Evolutionary conservation across 2,888 invertebrate species (phyloP).

Genomic region (Portevinia maculata): DNA sequence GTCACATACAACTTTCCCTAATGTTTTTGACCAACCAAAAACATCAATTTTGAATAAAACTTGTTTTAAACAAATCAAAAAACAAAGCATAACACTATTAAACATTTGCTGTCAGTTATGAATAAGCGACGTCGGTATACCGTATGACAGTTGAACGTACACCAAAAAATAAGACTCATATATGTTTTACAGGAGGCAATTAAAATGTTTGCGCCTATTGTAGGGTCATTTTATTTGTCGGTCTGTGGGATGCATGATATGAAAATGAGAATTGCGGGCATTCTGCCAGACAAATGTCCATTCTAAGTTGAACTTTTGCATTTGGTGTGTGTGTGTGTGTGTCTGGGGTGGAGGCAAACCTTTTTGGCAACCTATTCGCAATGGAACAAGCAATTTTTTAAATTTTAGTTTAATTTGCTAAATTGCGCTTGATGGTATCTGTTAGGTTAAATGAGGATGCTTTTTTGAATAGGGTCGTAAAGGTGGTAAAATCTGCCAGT

Average conservation of each 20-base stretch:
- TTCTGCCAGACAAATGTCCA: constrained; percentile 58
- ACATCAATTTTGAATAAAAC: constrained; percentile 63
- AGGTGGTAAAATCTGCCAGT: constrained; percentile 16
- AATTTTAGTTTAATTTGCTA: constrained; percentile 17
- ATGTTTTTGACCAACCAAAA: constrained; percentile 52
- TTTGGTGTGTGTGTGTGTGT: background rate
- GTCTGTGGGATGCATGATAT: background rate
- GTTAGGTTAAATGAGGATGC: background rate
- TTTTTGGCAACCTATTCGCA: constrained; percentile 37
- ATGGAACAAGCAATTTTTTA: constrained; percentile 2
- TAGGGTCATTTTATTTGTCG: background rate
- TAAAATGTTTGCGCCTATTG: constrained; percentile 67
- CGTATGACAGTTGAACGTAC: constrained; percentile 41
- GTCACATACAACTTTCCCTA: background rate
- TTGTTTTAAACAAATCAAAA: constrained; percentile 26
- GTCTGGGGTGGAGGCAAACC: background rate
- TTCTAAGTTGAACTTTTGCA: constrained; percentile 29
- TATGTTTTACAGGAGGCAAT: constrained; percentile 47
- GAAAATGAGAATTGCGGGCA: constrained; percentile 46
- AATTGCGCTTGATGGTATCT: constrained; percentile 24
- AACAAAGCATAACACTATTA: background rate
- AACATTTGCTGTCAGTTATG: constrained; percentile 33
- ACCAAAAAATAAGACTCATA: constrained; percentile 1
- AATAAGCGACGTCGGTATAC: constrained; percentile 34
- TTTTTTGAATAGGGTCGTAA: background rate